phyloP scores from a whole-genome alignment of 2,797 vertebrate species.

The Coendou prehensilis region DNA sequence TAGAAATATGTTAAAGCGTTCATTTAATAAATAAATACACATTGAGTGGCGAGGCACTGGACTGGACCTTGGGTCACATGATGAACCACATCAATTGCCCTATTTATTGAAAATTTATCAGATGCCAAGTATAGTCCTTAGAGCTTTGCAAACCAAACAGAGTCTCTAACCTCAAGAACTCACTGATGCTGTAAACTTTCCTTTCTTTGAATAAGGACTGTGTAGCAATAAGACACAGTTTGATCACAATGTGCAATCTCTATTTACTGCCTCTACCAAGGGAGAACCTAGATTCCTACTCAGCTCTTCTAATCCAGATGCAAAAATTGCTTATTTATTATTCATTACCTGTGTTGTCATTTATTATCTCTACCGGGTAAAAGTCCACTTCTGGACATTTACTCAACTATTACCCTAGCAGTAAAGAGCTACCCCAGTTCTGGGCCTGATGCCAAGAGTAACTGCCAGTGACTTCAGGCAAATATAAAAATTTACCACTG shows the following conservation, averaged over 20 bases:
- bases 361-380: neutral
- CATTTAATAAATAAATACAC: neutral
- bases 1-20: neutral
- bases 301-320: neutral
- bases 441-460: neutral
- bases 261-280: neutral
- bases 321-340: neutral
- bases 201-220: neutral
- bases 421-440: neutral
- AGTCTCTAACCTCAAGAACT: neutral
- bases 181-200: neutral
- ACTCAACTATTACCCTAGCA: neutral
- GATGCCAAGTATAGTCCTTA: neutral
- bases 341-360: neutral
- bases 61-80: neutral
- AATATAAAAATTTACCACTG: neutral
- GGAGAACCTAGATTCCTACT: neutral
- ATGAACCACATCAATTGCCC: neutral
- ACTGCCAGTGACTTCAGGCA: neutral
- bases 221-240: neutral
- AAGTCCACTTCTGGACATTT: neutral
- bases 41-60: neutral
- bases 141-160: neutral
- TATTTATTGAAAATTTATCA: neutral
- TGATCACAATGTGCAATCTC: neutral